Percentiles rank a stretch among this genome's conserved stretches.
phyloP scores from a whole-genome alignment of 2,113 vertebrate species.

The Heloderma charlesbogerti region DNA sequence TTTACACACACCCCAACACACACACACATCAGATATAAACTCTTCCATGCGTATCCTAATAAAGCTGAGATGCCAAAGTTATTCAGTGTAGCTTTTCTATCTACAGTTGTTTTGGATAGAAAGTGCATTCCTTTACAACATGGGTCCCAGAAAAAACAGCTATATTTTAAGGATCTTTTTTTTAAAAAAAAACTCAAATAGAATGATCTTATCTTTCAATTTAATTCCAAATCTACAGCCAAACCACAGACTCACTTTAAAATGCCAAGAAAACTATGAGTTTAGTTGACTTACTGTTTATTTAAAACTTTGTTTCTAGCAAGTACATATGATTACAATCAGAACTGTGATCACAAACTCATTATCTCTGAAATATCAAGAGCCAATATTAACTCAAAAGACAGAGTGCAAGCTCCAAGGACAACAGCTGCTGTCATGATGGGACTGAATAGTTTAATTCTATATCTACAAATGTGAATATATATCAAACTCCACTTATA shows the following conservation, averaged over 20 bases:
- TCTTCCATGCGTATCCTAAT: not conserved
- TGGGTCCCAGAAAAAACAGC: conserved; percentile 5
- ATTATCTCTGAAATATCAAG: conserved; percentile 9
- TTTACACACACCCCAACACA: not conserved
- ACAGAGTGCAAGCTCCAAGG: not conserved
- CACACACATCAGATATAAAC: conserved; percentile 12
- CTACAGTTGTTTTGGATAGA: conserved; percentile 2
- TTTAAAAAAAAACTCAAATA: not conserved
- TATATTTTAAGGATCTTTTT: not conserved
- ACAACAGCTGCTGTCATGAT: not conserved
- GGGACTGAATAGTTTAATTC: not conserved
- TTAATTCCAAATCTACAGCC: conserved; percentile 2
- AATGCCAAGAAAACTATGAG: not conserved
- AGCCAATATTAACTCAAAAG: not conserved
- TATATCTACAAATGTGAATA: not conserved
- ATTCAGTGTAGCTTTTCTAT: conserved; percentile 5
- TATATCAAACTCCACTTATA: conserved; percentile 1
- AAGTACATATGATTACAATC: conserved; percentile 11
- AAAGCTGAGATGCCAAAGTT: not conserved
- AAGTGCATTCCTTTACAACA: conserved; percentile 8
- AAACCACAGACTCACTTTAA: conserved; percentile 19
- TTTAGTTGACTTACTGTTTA: not conserved
- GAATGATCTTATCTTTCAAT: conserved; percentile 19
- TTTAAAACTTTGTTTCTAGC: conserved; percentile 14
- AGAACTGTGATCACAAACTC: conserved; percentile 12